A percentile compares a stretch with the other conserved stretches of the same genome.
phyloP scores from a whole-genome alignment of 2,113 vertebrate genomes.

The Paradoxurus hermaphroditus region DNA sequence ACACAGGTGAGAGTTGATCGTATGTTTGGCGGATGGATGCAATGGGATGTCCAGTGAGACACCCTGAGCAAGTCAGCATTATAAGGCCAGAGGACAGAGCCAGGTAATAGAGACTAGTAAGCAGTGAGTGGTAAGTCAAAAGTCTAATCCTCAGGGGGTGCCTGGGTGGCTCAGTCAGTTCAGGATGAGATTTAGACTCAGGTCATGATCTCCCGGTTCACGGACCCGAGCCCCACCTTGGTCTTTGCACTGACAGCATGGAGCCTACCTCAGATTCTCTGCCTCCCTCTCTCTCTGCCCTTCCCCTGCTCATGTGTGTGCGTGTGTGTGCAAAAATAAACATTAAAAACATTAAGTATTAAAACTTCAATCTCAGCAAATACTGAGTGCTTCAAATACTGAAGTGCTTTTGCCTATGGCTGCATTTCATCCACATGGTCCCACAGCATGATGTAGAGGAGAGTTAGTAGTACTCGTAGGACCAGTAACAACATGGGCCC shows the following conservation, averaged over 20 bases:
- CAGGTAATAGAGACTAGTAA: background rate
- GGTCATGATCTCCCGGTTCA: too few species aligned
- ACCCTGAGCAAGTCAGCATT: background rate
- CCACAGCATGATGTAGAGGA: too few species aligned
- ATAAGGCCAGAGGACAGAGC: background rate
- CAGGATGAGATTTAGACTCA: too few species aligned
- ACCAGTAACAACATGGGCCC: background rate
- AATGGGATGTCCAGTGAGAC: background rate
- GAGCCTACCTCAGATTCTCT: too few species aligned
- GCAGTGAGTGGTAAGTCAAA: background rate
- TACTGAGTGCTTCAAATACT: background rate
- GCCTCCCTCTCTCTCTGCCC: too few species aligned
- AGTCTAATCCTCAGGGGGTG: background rate
- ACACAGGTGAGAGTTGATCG: background rate
- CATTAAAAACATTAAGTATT: too few species aligned
- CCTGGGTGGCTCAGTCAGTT: too few species aligned
- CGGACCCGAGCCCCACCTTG: too few species aligned
- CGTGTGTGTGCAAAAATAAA: too few species aligned
- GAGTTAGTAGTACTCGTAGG: background rate
- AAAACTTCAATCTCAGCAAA: background rate
- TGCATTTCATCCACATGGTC: background rate
- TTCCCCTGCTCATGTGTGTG: too few species aligned
- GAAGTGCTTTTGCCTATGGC: background rate
- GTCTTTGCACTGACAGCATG: too few species aligned
- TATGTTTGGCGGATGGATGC: background rate